Conservation (phyloP, 2,888 invertebrate species). For the Tiliacea aurago region DNA sequence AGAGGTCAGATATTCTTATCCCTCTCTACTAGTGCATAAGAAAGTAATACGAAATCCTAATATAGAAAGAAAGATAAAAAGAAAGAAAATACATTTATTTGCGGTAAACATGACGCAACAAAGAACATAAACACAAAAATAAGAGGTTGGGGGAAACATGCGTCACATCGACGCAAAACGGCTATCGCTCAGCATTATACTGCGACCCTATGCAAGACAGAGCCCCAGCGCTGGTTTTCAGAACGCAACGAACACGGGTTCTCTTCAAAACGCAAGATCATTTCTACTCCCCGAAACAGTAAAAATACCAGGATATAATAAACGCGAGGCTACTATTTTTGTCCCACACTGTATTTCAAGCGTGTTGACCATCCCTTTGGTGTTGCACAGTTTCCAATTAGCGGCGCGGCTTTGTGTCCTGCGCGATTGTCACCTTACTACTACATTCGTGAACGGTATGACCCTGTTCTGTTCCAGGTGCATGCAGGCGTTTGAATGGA, state of each 20-base stretch:
- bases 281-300: not conserved
- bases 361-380: conserved; percentile 77
- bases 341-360: conserved; percentile 63
- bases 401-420: conserved; percentile 76
- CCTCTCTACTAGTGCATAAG: not conserved
- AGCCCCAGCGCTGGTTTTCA: too few relatives aligned
- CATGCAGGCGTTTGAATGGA: not conserved
- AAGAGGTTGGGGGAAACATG: too few relatives aligned
- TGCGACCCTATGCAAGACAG: too few relatives aligned
- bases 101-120: too few relatives aligned
- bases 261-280: not conserved
- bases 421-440: conserved; percentile 66
- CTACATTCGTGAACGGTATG: conserved; percentile 53
- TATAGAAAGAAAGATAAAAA: too few relatives aligned
- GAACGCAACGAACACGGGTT: too few relatives aligned
- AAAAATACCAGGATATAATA: not conserved
- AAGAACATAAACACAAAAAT: too few relatives aligned
- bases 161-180: too few relatives aligned
- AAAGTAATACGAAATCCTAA: too few relatives aligned
- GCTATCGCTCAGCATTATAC: too few relatives aligned
- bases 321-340: not conserved
- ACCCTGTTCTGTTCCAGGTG: conserved; percentile 32
- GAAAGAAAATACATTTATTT: too few relatives aligned
- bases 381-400: conserved; percentile 82
- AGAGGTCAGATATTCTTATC: not conserved